A percentile compares a stretch with the other conserved stretches of the same genome.
Evolutionary conservation across 2,113 vertebrate genomes (phyloP).

Genomic region (Macquaria australasica): DNA sequence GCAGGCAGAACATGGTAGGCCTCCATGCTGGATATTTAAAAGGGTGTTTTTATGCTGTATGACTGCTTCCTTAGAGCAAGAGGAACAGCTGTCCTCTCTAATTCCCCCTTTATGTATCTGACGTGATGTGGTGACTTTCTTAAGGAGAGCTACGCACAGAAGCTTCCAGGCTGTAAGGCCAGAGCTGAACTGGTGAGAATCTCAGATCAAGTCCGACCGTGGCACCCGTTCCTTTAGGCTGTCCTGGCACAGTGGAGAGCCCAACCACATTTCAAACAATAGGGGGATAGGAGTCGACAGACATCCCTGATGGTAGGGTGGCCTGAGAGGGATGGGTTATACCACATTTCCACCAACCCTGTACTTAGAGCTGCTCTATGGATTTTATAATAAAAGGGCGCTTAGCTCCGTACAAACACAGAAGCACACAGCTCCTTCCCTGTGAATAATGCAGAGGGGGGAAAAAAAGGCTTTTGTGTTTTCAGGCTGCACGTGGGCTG

Average conservation of each 20-base stretch:
- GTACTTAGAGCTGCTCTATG: constrained; percentile 79
- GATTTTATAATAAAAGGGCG: constrained; percentile 81
- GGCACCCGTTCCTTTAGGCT: constrained; percentile 53
- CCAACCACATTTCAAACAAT: constrained; percentile 76
- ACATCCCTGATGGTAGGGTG: constrained; percentile 72
- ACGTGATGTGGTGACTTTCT: constrained; percentile 52
- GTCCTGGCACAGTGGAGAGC: constrained; percentile 53
- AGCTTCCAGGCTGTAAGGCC: constrained; percentile 29
- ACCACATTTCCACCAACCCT: constrained; percentile 76
- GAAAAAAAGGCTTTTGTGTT: constrained; percentile 79
- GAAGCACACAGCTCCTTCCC: constrained; percentile 62
- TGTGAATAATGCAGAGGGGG: constrained; percentile 67
- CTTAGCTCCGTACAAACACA: constrained; percentile 68
- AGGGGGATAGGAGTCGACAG: constrained; percentile 61
- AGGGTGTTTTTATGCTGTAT: constrained; percentile 50
- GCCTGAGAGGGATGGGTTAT: constrained; percentile 72
- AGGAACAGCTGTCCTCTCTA: constrained; percentile 47
- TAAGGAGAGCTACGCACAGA: constrained; percentile 4
- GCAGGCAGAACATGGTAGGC: constrained; percentile 30
- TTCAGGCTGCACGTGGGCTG: constrained; percentile 72
- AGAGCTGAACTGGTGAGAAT: constrained; percentile 43
- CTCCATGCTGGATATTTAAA: constrained; percentile 32
- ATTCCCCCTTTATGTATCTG: constrained; percentile 50
- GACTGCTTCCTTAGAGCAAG: constrained; percentile 38
- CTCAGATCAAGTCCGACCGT: constrained; percentile 56